Evolutionary conservation across 2,888 invertebrate species (phyloP), one percentile per base, ranked within the genome.

Genomic region (Spicauda simplicius): DNA sequence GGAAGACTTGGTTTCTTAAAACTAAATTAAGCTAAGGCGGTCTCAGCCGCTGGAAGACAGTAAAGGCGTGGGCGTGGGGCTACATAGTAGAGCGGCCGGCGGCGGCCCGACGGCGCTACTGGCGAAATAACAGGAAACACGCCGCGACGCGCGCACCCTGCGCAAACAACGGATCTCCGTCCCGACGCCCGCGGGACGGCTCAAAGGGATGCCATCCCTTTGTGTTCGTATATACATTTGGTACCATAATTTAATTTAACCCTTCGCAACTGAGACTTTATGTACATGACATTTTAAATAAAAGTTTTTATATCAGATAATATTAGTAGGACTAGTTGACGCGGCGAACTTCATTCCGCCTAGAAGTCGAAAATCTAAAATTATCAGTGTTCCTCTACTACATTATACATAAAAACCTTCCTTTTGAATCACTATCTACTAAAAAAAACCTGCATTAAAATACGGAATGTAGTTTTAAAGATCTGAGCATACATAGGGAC

Each of bases 1-100:
- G 93, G 94, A 94, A 94, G 93, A 94, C 93, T 93, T 88, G 83
- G 84, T 93, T 94, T 80, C 92, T 90, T 90, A 88, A 76, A 70
- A 63, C 80, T 79, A 80, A 72, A 72, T 78, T 86, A 85, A 71
- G 71, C 73, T 84, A 87, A 84, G 80, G 85, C 87, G 85, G 85
- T 14, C 53, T 76, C 57, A 45, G 75, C 85, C 86, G 84, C 80
- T 88, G 91, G 91, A 91, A 91, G 91, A 91, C 90, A 79, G 78
- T 74, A 78, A 73, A 79, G 77, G 78, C 78, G 78, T 74, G 82
- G 81, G 82, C 78, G 79, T 76, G 76, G 74, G 81, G 83, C 84
- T 85, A 90, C 90, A 90, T 88, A 72, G 76, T 78, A 80, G 83
- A 82, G 89, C 89, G 88, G 90, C 90, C 89, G 91, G 87, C 86